phyloP scores from a whole-genome alignment of 2,113 vertebrate species.

The Toxostoma redivivum region DNA sequence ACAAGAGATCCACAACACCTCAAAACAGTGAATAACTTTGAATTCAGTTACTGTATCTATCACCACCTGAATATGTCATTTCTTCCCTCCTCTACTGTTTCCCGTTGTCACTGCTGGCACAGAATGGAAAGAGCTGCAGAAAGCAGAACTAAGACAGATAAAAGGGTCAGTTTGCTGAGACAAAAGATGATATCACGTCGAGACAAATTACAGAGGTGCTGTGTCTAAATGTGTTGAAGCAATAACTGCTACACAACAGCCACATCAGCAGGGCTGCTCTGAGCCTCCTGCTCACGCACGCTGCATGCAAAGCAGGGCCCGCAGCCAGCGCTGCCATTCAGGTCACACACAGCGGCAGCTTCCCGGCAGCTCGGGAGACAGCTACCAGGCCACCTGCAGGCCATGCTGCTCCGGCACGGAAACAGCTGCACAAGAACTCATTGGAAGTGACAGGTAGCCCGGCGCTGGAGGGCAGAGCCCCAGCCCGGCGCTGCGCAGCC shows the following conservation, averaged over 20 bases:
- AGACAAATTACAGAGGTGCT: slow-evolving; percentile 70
- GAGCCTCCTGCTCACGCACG: slow-evolving; percentile 66
- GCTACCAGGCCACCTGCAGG: slow-evolving; percentile 73
- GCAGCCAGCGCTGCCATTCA: slow-evolving; percentile 60
- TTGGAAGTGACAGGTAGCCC: slow-evolving; percentile 71
- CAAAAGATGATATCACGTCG: slow-evolving; percentile 66
- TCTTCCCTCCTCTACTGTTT: not conserved
- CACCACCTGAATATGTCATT: not conserved
- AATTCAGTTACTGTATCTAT: not conserved
- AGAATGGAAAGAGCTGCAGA: not conserved
- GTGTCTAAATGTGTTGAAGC: slow-evolving; percentile 64
- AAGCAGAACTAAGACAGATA: slow-evolving; percentile 46
- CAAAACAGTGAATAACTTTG: not conserved
- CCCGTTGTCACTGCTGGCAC: not conserved
- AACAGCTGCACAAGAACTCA: slow-evolving; percentile 55
- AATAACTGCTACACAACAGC: slow-evolving; percentile 65
- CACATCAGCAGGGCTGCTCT: slow-evolving; percentile 67
- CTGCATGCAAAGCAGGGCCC: slow-evolving; percentile 77
- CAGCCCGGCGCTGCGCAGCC: not conserved
- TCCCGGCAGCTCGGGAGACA: slow-evolving; percentile 58
- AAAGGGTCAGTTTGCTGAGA: slow-evolving; percentile 64
- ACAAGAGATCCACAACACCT: not conserved
- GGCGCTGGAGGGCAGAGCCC: slow-evolving; percentile 48
- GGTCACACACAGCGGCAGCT: slow-evolving; percentile 64
- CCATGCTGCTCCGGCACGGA: slow-evolving; percentile 51